phyloP scores from a whole-genome alignment of 2,113 vertebrate species.

The Proteles cristata region DNA sequence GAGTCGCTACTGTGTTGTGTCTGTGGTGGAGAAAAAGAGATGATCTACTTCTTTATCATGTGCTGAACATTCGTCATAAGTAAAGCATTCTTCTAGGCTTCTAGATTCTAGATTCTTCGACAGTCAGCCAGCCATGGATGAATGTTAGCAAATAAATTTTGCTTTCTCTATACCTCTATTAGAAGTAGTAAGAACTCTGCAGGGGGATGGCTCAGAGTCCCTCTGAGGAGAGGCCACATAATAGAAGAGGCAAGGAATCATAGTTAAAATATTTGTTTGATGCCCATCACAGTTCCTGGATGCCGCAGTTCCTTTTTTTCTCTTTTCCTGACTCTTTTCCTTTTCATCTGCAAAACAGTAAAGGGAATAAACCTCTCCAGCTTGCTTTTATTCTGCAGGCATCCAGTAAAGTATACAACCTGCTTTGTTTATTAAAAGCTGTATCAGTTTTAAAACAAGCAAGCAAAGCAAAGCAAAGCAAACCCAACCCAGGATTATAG shows the following conservation, averaged over 20 bases:
- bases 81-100: background rate
- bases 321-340: background rate
- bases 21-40: background rate
- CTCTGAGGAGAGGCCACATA: background rate
- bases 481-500: background rate
- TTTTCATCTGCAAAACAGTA: conserved; percentile 28
- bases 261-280: background rate
- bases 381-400: background rate
- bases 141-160: conserved; percentile 20
- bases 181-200: background rate
- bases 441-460: background rate
- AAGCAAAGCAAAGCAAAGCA: background rate
- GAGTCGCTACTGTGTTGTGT: background rate
- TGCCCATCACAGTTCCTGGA: background rate
- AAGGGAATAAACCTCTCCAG: background rate
- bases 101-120: background rate
- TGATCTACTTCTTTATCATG: background rate
- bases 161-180: background rate
- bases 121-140: background rate
- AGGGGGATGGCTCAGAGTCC: background rate
- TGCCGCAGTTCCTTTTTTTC: background rate
- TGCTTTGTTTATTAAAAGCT: conserved; percentile 45
- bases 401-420: background rate
- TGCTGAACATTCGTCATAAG: background rate
- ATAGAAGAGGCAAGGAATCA: background rate